Evolutionary conservation across 2,113 vertebrate species (phyloP).

Genomic region (Ranitomeya variabilis): DNA sequence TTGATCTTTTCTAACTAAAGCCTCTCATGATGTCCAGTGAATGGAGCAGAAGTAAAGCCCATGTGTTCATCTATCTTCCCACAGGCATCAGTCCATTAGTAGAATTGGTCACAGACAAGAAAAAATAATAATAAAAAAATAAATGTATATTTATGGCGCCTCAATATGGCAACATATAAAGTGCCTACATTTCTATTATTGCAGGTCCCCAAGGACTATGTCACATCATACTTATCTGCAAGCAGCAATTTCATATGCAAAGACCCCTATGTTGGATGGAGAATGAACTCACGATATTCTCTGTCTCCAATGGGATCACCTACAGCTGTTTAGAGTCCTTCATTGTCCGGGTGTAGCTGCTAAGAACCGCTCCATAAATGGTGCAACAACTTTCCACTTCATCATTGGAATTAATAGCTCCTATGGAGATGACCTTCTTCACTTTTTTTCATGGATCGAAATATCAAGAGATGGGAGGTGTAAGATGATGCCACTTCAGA

Average conservation of each 20-base stretch:
- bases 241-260: neutral
- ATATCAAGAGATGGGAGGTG: too few relatives aligned
- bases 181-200: neutral
- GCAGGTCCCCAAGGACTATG: neutral
- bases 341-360: neutral
- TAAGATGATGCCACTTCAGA: too few relatives aligned
- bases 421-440: too few relatives aligned
- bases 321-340: too few relatives aligned
- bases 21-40: constrained; percentile 34
- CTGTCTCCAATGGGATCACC: neutral
- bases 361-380: too few relatives aligned
- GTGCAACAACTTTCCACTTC: too few relatives aligned
- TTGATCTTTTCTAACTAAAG: constrained; percentile 31
- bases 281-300: neutral
- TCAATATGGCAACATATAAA: neutral
- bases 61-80: constrained; percentile 27
- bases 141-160: neutral
- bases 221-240: neutral
- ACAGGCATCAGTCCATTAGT: constrained; percentile 25
- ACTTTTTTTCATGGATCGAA: too few relatives aligned
- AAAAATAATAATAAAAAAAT: neutral
- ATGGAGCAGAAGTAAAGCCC: constrained; percentile 42
- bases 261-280: neutral
- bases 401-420: too few relatives aligned
- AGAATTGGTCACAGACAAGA: neutral